These are phyloP conservation scores for Chrosomus eos DNA, from an alignment of 2,797 vertebrate genomes.

Conservation along the genomic window DNA sequence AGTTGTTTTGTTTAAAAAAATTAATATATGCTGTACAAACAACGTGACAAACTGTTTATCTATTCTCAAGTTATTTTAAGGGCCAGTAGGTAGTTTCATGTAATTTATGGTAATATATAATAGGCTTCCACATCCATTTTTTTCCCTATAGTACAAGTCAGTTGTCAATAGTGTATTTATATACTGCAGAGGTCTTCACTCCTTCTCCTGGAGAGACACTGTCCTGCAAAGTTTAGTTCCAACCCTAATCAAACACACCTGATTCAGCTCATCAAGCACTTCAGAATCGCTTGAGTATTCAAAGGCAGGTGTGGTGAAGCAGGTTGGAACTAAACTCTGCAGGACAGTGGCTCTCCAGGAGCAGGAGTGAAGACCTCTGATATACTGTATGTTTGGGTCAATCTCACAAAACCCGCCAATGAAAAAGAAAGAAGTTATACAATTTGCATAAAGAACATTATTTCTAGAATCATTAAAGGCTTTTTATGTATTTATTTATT, in stretches of 20 bases:
- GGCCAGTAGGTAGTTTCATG: neutral
- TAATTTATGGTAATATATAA: neutral
- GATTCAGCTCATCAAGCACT: too few relatives aligned
- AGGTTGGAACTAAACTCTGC: too few relatives aligned
- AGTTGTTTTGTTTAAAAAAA: neutral
- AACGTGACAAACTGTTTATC: neutral
- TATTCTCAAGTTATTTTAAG: slow-evolving; percentile 16
- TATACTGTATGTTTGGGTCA: neutral
- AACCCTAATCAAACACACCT: too few relatives aligned
- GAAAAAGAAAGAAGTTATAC: neutral
- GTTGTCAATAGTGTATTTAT: neutral
- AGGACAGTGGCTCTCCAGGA: too few relatives aligned
- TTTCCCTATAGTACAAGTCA: neutral
- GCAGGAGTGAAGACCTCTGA: too few relatives aligned
- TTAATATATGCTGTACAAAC: neutral
- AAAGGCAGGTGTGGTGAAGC: too few relatives aligned
- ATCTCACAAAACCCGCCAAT: neutral
- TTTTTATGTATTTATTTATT: neutral
- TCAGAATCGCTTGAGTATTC: too few relatives aligned
- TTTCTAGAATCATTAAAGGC: neutral
- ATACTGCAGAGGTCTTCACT: too few relatives aligned
- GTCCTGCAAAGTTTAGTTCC: too few relatives aligned
- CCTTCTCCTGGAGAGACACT: too few relatives aligned
- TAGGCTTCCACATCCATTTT: neutral
- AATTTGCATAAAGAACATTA: neutral